phyloP scores from a whole-genome alignment of 1,140 invertebrate genomes.

The Diprion similis region DNA sequence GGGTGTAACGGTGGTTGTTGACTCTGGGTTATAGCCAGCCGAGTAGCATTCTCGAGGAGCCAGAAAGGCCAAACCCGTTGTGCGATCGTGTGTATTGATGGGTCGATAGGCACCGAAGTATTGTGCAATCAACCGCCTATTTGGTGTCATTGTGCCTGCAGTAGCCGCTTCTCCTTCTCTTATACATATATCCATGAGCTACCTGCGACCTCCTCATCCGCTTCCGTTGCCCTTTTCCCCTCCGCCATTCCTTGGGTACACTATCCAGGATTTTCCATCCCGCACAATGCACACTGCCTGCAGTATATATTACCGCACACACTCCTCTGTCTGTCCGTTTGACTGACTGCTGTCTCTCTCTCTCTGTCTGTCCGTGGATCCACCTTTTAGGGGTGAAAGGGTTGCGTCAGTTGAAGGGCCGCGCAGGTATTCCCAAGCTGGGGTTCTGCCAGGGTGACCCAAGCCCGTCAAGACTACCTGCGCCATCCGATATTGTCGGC shows the following conservation, averaged over 20 bases:
- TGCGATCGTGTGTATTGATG: conserved; percentile 46
- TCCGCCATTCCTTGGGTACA: neutral
- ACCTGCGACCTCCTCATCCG: neutral
- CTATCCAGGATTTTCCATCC: neutral
- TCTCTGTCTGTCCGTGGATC: too few species aligned
- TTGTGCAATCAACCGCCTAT: conserved; percentile 60
- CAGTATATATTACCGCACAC: too few species aligned
- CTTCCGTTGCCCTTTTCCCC: neutral
- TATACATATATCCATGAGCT: conserved; percentile 10
- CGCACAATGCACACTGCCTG: neutral
- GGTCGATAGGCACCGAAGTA: conserved; percentile 58
- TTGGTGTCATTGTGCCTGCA: conserved; percentile 58
- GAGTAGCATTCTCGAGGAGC: too few species aligned
- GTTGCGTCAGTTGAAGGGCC: too few species aligned
- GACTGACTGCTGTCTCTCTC: too few species aligned
- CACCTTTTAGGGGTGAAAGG: too few species aligned
- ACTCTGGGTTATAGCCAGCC: conserved; percentile 31
- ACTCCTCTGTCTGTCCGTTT: too few species aligned
- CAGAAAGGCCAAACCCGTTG: too few species aligned
- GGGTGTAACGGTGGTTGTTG: conserved; percentile 58
- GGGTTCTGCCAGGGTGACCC: too few species aligned
- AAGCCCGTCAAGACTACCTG: too few species aligned
- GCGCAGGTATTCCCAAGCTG: too few species aligned
- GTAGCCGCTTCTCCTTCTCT: conserved; percentile 41
- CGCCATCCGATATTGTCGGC: too few species aligned